phyloP scores from a whole-genome alignment of 1,140 invertebrate genomes.

The Eufriesea mexicana region DNA sequence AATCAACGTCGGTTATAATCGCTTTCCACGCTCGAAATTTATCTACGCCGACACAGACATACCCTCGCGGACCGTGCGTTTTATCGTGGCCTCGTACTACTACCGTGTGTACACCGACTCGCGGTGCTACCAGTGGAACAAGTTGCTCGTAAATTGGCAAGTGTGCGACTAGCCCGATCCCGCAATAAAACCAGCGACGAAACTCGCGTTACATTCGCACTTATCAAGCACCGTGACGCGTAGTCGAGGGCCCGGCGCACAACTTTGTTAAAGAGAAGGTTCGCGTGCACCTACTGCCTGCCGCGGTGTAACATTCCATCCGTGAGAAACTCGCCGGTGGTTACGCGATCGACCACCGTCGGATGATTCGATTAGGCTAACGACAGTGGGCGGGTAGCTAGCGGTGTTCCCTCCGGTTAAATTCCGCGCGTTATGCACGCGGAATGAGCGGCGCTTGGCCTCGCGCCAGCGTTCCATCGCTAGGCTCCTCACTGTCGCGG shows the following conservation, averaged over 20 bases:
- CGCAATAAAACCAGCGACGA: conserved; percentile 12
- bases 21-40: conserved; percentile 7
- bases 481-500: too few relatives aligned
- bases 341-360: conserved; percentile 29
- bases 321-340: conserved; percentile 58
- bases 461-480: conserved; percentile 1
- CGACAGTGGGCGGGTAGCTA: conserved; percentile 19
- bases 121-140: neutral
- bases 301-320: conserved; percentile 8
- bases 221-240: neutral
- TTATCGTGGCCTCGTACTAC: neutral
- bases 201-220: conserved; percentile 16
- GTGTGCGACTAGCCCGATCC: neutral
- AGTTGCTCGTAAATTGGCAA: conserved; percentile 25
- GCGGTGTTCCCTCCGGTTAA: neutral
- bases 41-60: neutral
- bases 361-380: conserved; percentile 53
- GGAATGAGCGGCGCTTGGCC: conserved; percentile 21
- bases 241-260: neutral
- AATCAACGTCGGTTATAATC: conserved; percentile 31
- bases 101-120: neutral
- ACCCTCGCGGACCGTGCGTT: neutral
- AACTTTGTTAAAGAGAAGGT: neutral
- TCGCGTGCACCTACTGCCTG: neutral
- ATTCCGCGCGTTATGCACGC: conserved; percentile 29